phyloP scores from a whole-genome alignment of 2,888 invertebrate genomes.

The Corbicula japonica region DNA sequence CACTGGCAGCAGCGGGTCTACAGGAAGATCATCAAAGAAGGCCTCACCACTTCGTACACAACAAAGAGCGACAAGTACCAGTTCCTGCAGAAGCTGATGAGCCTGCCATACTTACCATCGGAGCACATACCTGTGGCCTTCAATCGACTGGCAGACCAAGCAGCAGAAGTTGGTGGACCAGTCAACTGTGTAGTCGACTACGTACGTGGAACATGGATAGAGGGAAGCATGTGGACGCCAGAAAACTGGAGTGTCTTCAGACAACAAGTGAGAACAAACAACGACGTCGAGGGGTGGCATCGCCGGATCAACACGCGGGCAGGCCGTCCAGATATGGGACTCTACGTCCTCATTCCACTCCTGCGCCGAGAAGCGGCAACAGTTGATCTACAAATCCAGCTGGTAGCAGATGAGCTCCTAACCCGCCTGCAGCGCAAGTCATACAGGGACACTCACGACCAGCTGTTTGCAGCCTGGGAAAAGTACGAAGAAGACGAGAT shows the following conservation, averaged over 20 bases:
- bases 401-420: too few species aligned
- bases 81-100: conserved; percentile 33
- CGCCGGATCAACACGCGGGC: conserved; percentile 13
- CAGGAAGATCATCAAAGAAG: conserved; percentile 26
- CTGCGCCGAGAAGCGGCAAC: not conserved
- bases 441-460: too few species aligned
- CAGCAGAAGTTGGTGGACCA: not conserved
- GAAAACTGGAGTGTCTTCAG: conserved; percentile 22
- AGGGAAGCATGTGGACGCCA: conserved; percentile 18
- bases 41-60: conserved; percentile 35
- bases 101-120: conserved; percentile 39
- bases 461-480: too few species aligned
- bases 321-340: not conserved
- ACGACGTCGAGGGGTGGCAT: conserved; percentile 46
- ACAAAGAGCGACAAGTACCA: conserved; percentile 21
- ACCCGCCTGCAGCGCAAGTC: too few species aligned
- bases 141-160: not conserved
- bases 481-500: too few species aligned
- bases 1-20: conserved; percentile 51
- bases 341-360: conserved; percentile 35
- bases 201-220: conserved; percentile 15
- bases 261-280: conserved; percentile 22
- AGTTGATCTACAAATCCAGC: too few species aligned
- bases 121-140: conserved; percentile 26
- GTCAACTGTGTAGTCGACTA: conserved; percentile 1